Conservation (phyloP, 2,113 vertebrate genomes). For the Perognathus longimembris region DNA sequence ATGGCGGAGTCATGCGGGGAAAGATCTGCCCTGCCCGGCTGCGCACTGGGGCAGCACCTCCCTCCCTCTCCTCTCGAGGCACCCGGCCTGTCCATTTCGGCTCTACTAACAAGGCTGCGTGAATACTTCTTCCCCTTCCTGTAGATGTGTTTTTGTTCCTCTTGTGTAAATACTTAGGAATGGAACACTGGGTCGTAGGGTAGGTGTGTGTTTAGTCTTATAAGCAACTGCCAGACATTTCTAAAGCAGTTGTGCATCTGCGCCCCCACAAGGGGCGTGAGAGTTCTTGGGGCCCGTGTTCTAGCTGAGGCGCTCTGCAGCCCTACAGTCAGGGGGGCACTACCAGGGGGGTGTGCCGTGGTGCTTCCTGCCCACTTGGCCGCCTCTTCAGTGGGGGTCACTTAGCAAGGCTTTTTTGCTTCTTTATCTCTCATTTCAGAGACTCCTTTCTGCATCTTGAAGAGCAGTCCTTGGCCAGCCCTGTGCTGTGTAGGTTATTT, state of each 20-base stretch:
- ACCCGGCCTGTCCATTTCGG: slow-evolving; percentile 25
- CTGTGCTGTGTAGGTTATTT: neutral
- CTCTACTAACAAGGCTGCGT: neutral
- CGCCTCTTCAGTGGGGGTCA: neutral
- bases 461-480: no score
- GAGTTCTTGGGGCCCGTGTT: neutral
- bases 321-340: fast-evolving
- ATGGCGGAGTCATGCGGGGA: neutral
- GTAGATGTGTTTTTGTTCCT: slow-evolving; percentile 49
- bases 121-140: slow-evolving; percentile 15
- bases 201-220: slow-evolving; percentile 60
- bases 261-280: neutral
- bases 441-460: no score
- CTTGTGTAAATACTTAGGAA: slow-evolving; percentile 40
- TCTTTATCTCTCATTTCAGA: neutral
- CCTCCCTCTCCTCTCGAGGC: neutral
- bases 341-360: no score
- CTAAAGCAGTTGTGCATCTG: neutral
- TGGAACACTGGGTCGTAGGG: slow-evolving; percentile 69
- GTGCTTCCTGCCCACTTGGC: fast-evolving
- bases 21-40: neutral
- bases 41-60: fast-evolving
- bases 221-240: slow-evolving; percentile 41
- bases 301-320: fast-evolving
- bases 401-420: neutral